These are phyloP conservation scores for Habroteleia sp. DNA, from an alignment of 2,888 invertebrate species.

Conservation along the genomic window DNA sequence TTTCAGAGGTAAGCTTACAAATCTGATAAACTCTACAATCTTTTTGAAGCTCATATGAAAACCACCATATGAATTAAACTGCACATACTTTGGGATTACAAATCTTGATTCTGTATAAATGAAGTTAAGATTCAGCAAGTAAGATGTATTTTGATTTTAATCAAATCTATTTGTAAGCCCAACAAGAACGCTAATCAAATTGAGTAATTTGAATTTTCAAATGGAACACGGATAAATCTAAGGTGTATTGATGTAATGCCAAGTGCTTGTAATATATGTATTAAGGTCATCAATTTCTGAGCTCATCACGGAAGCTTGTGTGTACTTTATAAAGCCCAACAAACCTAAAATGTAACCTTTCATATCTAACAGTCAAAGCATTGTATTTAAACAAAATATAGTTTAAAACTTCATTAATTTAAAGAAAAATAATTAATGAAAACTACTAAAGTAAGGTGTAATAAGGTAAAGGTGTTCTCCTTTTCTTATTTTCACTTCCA, in stretches of 20 bases:
- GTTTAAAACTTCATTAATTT: no score
- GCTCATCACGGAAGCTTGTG: no score
- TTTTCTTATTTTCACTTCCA: no score
- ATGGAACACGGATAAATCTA: conserved; percentile 21
- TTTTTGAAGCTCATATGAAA: conserved; percentile 3
- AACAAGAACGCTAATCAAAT: conserved; percentile 51
- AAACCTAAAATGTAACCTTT: no score
- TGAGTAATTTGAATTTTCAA: conserved; percentile 46
- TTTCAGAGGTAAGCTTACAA: no score
- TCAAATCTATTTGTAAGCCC: conserved; percentile 49
- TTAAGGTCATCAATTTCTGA: conserved; percentile 36
- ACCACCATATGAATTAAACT: conserved; percentile 6
- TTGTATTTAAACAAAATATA: no score
- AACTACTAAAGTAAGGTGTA: no score
- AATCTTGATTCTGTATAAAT: conserved; percentile 38
- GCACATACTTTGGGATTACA: conserved; percentile 43
- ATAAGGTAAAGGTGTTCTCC: no score
- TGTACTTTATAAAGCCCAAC: no score
- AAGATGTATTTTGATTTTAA: conserved; percentile 50
- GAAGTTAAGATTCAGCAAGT: conserved; percentile 42
- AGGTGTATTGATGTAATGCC: conserved; percentile 21
- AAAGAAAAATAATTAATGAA: no score
- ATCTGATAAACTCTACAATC: no score
- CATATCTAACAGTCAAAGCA: no score
- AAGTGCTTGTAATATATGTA: conserved; percentile 31